Conservation (phyloP, 2,888 invertebrate species). For the Alloscopus bannaensis region DNA sequence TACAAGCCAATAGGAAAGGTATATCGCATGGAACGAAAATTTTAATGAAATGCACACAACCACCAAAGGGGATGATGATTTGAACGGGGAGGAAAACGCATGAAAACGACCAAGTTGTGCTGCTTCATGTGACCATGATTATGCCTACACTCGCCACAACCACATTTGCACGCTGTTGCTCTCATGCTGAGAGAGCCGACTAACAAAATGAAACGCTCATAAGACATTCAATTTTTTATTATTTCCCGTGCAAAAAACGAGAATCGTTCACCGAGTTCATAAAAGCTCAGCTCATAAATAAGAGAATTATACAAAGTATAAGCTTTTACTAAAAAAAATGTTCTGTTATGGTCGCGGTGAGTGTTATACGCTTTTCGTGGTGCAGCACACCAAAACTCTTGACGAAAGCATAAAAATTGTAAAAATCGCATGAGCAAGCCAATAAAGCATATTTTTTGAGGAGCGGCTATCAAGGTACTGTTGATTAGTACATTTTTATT, state of each 20-base stretch:
- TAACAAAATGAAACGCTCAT: slow-evolving; percentile 29
- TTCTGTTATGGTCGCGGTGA: too few relatives aligned
- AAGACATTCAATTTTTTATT: too few relatives aligned
- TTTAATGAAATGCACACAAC: slow-evolving; percentile 10
- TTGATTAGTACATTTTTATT: neutral
- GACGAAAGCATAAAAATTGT: too few relatives aligned
- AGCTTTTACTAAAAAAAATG: too few relatives aligned
- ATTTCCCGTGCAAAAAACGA: slow-evolving; percentile 4
- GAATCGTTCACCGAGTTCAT: slow-evolving; percentile 1
- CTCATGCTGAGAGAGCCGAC: slow-evolving; percentile 21
- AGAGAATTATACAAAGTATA: too few relatives aligned
- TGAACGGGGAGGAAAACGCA: neutral
- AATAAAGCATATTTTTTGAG: slow-evolving; percentile 7
- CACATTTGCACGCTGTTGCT: slow-evolving; percentile 4
- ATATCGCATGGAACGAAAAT: neutral
- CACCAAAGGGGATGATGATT: neutral
- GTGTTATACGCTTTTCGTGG: too few relatives aligned
- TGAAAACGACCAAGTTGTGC: slow-evolving; percentile 12
- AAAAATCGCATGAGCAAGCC: slow-evolving; percentile 8
- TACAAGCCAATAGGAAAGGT: slow-evolving; percentile 14
- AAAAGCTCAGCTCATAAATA: too few relatives aligned
- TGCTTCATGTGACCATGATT: neutral
- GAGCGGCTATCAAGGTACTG: neutral
- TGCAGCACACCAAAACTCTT: too few relatives aligned
- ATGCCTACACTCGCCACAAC: too few relatives aligned